Base-by-base conservation (phyloP, 2,888 invertebrate genomes). In the Melanotus villosus region DNA sequence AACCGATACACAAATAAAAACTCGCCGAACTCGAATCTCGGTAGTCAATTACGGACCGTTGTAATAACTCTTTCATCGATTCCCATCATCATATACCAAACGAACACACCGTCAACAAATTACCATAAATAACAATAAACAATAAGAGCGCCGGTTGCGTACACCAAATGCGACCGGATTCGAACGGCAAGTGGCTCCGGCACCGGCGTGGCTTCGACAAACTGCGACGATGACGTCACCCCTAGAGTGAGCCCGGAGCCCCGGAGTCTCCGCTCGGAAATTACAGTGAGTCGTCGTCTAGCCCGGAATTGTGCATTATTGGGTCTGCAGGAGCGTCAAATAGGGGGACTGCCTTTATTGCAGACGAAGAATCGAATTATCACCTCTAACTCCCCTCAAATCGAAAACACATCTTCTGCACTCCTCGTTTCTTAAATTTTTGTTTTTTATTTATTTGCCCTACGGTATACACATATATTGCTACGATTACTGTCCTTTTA, bases 181-280 rank as follows among this genome's bases (percentile, higher is more conserved):
- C 65, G 66, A 66, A 66, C 66, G 45, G 47, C 36, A 54, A 68
- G 65, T 73, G 67, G 64, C 64, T 50, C 68, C 66, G 69, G 66
- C 69, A 67, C 67, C 73, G 67, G 66, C 58, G 65, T 70, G 65
- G 71, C 69, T 73, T 65, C 65, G 56, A 30, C 67, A 62, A 63
- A 68, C 58, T 47, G 69, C 72, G 70, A 68, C 65, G 60, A 41
- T 74, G 72, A 74, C 73, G 73, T 74, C 72, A 72, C 54, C 45
- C 63, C 50, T 47, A 38, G 54, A 64, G 43, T 64, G 57, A 32
- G 58, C 68, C 50, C 59, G 58, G 72, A 65, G 60, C 65, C 67
- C 59, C 65, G 52, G 62, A 56, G 71, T 68, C 68, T 68, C 54
- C 59, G 68, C 52, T 56, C 67, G 71, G 71, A 71, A 71, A 71